Evolutionary conservation across 2,888 invertebrate species (phyloP), one percentile per base, ranked within the genome.

Genomic region (Apodemia hepburni): DNA sequence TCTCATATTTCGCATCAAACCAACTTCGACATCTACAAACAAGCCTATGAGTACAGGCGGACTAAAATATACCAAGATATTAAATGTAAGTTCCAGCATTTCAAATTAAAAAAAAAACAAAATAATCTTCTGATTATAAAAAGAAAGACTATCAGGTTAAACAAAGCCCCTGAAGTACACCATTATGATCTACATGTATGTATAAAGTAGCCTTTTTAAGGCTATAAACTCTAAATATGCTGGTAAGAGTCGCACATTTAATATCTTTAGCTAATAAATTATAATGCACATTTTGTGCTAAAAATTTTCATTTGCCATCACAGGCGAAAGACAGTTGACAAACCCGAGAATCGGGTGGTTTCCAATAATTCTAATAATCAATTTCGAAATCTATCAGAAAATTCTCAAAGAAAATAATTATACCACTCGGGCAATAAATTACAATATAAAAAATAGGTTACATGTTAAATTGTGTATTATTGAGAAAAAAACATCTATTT

Each of bases 351-450:
- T 68, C 79, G 81, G 80, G 70, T 69, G 69, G 66, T 71, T 78
- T 69, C 80, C 58, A 47, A 58, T 62, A 85, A 82, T 76, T 80
- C 82, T 84, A 85, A 77, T 69, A 68, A 84, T 88, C 89, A 89
- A 88, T 89, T 89, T 89, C 89, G 88, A 90, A 69, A 87, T 82
- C 88, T 87, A 89, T 85, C 89, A 87, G 88, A 84, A 76, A 77
- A 62, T 66, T 60, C 64, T 65, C 57, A 61, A 64, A 67, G 58
- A 64, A 64, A 27, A 27, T 45, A 54, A 63, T 64, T 60, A 61
- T 63, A 61, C 61, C 61, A 62, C 59, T 63, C 61, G 63, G 67
- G 29, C n/a, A 57, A 64, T 65, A 65, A 63, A 67, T 63, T 61
- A 64, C 61, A 70, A 65, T 67, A 65, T 64, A 67, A 65, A 66